phyloP scores from a whole-genome alignment of 2,888 invertebrate species.

The Notodonta dromedarius region DNA sequence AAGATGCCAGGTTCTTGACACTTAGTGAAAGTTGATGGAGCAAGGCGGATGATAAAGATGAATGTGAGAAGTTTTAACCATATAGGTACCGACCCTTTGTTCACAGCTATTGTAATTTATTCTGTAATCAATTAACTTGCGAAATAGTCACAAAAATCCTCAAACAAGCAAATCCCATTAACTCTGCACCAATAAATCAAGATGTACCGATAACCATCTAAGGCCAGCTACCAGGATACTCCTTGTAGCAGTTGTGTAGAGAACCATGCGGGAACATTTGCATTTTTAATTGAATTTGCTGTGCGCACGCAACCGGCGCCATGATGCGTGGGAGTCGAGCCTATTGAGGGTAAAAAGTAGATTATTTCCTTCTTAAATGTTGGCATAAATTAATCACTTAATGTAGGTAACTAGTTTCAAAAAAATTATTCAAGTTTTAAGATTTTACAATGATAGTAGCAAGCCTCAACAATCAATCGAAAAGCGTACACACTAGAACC shows the following conservation, averaged over 20 bases:
- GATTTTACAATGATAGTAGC: no score
- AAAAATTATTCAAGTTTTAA: no score
- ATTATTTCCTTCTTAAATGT: background rate
- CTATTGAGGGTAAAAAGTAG: background rate
- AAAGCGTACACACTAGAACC: no score
- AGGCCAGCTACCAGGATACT: background rate
- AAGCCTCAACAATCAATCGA: no score
- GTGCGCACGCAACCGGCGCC: slow-evolving; percentile 21
- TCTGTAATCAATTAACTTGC: background rate
- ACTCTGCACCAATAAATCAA: background rate
- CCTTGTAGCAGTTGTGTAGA: slow-evolving; percentile 6
- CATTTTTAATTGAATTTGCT: slow-evolving; percentile 50
- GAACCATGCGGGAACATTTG: slow-evolving; percentile 26
- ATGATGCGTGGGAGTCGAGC: slow-evolving; percentile 7
- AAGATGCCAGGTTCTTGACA: no score
- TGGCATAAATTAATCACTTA: no score
- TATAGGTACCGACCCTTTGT: no score
- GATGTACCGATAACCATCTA: slow-evolving; percentile 4
- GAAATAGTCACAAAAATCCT: background rate
- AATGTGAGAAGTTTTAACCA: no score
- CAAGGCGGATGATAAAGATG: no score
- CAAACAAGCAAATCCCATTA: slow-evolving; percentile 2
- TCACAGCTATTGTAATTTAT: background rate
- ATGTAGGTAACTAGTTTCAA: no score
- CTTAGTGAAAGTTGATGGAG: no score